These are phyloP conservation scores for Anas platyrhynchos DNA, from an alignment of 2,113 vertebrate genomes.

Conservation along the genomic window DNA sequence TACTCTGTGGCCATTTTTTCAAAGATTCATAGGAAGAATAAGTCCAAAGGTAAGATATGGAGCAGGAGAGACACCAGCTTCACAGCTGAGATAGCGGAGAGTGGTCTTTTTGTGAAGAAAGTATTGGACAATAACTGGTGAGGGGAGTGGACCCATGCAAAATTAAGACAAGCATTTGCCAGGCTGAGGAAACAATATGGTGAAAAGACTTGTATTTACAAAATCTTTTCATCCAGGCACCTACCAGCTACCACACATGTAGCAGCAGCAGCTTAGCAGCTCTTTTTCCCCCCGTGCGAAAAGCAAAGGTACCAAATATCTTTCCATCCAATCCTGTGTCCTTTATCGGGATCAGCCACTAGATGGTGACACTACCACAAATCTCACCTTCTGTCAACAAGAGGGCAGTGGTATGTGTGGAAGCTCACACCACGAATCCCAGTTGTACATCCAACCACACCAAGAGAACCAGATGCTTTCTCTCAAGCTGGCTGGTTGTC, in stretches of 20 bases:
- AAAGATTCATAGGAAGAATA: not conserved
- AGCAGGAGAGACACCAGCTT: not conserved
- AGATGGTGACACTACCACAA: conserved; percentile 46
- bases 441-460: not conserved
- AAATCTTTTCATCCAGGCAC: not conserved
- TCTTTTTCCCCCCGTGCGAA: not conserved
- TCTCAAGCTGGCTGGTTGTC: not conserved
- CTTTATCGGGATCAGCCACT: not conserved
- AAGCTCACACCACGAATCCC: not conserved
- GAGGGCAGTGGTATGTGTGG: not conserved
- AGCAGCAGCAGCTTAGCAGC: not conserved
- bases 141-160: not conserved
- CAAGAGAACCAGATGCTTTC: conserved; percentile 15
- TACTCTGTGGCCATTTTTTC: not conserved
- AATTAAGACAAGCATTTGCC: not conserved
- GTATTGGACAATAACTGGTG: not conserved
- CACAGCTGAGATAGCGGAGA: not conserved
- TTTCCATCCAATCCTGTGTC: not conserved
- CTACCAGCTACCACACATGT: not conserved
- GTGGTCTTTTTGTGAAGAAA: not conserved
- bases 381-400: accelerated
- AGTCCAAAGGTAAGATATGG: not conserved
- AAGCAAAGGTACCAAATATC: not conserved
- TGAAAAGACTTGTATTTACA: not conserved
- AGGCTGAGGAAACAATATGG: not conserved